These are phyloP conservation scores for Pristionchus maxplancki DNA, from an alignment of 2,888 invertebrate genomes.

Conservation along the genomic window DNA sequence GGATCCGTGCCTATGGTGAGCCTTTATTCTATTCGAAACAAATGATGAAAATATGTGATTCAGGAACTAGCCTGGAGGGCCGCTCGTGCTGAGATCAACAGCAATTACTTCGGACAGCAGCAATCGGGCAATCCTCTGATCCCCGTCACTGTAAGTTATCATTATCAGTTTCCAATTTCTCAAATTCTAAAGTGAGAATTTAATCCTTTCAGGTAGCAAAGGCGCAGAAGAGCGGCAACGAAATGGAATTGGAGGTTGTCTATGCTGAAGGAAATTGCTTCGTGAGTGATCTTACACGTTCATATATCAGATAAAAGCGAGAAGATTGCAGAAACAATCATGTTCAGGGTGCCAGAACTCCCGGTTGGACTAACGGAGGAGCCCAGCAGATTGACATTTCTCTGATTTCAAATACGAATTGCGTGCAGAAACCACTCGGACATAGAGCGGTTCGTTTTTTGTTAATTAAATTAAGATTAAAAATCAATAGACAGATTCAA, in stretches of 20 bases:
- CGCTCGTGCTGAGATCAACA: not conserved
- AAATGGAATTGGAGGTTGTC: not conserved
- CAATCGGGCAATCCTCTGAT: not conserved
- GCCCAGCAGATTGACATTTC: not conserved
- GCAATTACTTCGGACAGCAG: not conserved
- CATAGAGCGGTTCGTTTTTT: not conserved
- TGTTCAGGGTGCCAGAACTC: not conserved
- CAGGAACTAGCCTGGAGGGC: slow-evolving; percentile 9
- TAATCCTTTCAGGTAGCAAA: not conserved
- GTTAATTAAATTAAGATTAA: too few relatives aligned
- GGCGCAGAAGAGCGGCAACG: not conserved
- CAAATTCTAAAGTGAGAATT: not conserved
- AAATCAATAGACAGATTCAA: not conserved
- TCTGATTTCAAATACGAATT: not conserved
- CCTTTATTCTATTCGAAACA: not conserved
- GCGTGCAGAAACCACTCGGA: slow-evolving; percentile 42
- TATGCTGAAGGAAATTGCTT: slow-evolving; percentile 22
- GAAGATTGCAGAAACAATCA: too few relatives aligned
- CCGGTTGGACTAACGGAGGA: not conserved
- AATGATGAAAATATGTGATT: not conserved
- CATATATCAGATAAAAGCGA: not conserved
- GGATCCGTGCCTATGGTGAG: slow-evolving; percentile 29
- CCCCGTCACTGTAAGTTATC: not conserved
- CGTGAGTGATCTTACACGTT: not conserved
- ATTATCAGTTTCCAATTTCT: not conserved